Base-by-base conservation (phyloP, 2,113 vertebrate genomes). In the Tychaedon coryphoeus region DNA sequence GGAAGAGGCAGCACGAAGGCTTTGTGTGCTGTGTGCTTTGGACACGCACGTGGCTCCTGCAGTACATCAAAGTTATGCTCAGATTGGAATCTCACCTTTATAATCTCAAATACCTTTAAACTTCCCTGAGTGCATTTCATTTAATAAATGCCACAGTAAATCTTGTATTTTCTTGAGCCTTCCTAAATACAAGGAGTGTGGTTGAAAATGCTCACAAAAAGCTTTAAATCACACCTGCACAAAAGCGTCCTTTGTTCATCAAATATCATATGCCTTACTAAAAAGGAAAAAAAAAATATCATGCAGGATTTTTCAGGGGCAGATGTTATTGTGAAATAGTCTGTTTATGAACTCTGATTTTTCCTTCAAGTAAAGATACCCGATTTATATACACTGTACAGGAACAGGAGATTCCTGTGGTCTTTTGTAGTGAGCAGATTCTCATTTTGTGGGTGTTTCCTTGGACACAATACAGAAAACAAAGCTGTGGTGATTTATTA, bases 391-490 rank as follows among this genome's bases (percentile, higher is more conserved):
- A 18, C n/a, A 50, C 11, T 67, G 62, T 50, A 76, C 31, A 88
- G 80, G 93, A 96, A 70, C 24, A 12, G 15, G 54, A 57, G 65
- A 86, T 85, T 95, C 77, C 78, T 93, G 53, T 69, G 71, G 28
- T 53, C 10, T 7, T 54, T 19, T 78, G 17, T 66, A 34, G 70
- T 71, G 54, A 70, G 73, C 4, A 1, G 66, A 71, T 90, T 82
- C 77, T 83, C 34, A 62, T 92, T 89, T 54, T 3, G 6, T 54
- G 45, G 11, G 20, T 70, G 54, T 77, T 80, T 86, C 14, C 23
- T 26, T 76, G 38, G 61, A 36, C 78, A 89, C 75, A 91, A 82
- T 19, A 60, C 9, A 57, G 61, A 76, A 94, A 96, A 86, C 65
- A 94, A 91, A 91, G 42, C 25, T 65, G 20, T 26, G 14, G 33